Conservation (phyloP, 2,888 invertebrate genomes). For the Drosophila lacicola region DNA sequence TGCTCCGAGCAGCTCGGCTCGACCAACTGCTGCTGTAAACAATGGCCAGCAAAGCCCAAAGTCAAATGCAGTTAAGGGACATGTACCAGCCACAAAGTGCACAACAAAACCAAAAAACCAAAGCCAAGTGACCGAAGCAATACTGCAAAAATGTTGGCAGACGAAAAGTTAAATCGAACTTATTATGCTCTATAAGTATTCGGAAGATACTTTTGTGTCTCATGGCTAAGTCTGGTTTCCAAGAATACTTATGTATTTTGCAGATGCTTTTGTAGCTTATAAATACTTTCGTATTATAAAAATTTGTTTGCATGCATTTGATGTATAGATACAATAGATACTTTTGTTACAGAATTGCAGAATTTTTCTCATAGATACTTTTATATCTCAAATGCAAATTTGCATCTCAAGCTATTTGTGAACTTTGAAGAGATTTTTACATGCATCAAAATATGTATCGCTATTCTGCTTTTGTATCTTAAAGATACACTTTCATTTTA, state of each 20-base stretch:
- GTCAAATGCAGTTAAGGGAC: slow-evolving; percentile 60
- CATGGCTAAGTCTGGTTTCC: not conserved
- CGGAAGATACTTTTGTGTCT: not conserved
- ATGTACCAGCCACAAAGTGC: slow-evolving; percentile 45
- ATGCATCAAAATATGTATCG: too few relatives aligned
- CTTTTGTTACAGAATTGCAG: too few relatives aligned
- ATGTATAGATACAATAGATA: too few relatives aligned
- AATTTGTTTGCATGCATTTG: not conserved
- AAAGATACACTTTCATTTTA: not conserved
- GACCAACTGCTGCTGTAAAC: slow-evolving; percentile 36
- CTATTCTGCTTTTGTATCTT: too few relatives aligned
- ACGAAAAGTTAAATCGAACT: slow-evolving; percentile 8
- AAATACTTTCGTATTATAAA: not conserved
- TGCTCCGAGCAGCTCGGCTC: not conserved
- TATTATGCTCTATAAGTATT: slow-evolving; percentile 15
- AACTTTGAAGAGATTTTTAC: too few relatives aligned
- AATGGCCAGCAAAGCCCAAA: slow-evolving; percentile 42
- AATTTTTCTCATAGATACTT: too few relatives aligned
- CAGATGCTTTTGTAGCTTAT: not conserved
- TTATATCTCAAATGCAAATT: too few relatives aligned
- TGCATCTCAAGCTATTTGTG: too few relatives aligned
- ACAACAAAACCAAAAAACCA: slow-evolving; percentile 32
- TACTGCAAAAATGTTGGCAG: slow-evolving; percentile 15
- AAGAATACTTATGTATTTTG: not conserved
- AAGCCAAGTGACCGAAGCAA: slow-evolving; percentile 38